phyloP scores from a whole-genome alignment of 2,888 invertebrate genomes.

The Taphrorychus bicolor region DNA sequence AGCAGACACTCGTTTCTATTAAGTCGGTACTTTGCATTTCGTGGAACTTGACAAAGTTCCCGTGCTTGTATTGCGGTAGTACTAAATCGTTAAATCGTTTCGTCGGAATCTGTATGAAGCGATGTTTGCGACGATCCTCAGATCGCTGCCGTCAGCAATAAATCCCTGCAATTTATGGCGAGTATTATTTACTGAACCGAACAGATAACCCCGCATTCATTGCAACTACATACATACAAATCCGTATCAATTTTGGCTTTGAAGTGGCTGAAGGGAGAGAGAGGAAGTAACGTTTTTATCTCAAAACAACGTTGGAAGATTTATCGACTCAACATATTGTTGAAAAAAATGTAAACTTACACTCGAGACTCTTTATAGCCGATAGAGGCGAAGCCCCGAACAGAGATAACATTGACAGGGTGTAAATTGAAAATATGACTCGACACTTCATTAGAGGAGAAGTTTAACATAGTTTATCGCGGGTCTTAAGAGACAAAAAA shows the following conservation, averaged over 20 bases:
- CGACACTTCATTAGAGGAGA: slow-evolving; percentile 9
- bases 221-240: not conserved
- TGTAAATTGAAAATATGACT: slow-evolving; percentile 3
- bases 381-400: too few species aligned
- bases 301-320: too few species aligned
- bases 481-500: slow-evolving; percentile 7
- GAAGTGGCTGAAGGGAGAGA: too few species aligned
- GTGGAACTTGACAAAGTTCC: not conserved
- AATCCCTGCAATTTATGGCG: slow-evolving; percentile 22
- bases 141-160: slow-evolving; percentile 13
- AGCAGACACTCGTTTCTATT: not conserved
- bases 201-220: slow-evolving; percentile 16
- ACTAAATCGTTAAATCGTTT: not conserved
- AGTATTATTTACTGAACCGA: slow-evolving; percentile 20
- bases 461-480: slow-evolving; percentile 12
- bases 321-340: too few species aligned
- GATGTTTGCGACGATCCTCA: not conserved
- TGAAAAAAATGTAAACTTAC: too few species aligned
- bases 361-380: not conserved
- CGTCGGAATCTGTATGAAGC: not conserved
- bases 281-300: too few species aligned
- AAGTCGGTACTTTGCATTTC: not conserved
- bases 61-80: not conserved
- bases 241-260: not conserved
- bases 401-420: slow-evolving; percentile 6